Percentiles rank a stretch among this genome's conserved stretches.
phyloP scores from a whole-genome alignment of 2,888 invertebrate genomes.

The Amblyjoppa fuscipennis region DNA sequence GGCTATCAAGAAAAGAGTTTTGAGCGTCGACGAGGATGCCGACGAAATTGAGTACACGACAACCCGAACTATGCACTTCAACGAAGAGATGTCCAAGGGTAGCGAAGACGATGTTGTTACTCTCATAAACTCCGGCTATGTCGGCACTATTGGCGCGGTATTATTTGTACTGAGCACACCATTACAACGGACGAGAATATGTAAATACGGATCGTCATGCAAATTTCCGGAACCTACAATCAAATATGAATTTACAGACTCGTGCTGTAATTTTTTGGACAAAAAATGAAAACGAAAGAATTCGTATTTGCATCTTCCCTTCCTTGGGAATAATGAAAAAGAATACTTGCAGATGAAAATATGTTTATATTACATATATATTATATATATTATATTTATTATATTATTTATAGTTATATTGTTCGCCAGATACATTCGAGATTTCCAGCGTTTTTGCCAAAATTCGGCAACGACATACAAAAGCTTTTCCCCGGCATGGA shows the following conservation, averaged over 20 bases:
- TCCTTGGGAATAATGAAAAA: neutral
- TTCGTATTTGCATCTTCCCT: neutral
- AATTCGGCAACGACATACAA: slow-evolving; percentile 86
- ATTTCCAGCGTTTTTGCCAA: slow-evolving; percentile 85
- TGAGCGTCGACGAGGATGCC: slow-evolving; percentile 85
- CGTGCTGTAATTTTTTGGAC: no score
- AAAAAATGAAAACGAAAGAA: neutral
- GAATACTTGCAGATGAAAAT: slow-evolving; percentile 5
- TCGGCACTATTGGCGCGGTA: slow-evolving; percentile 85
- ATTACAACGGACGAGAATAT: neutral
- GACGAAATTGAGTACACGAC: slow-evolving; percentile 87
- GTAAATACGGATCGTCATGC: neutral
- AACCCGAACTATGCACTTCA: slow-evolving; percentile 87
- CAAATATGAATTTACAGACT: neutral
- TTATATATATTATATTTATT: no score
- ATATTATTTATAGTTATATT: neutral
- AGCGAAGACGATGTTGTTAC: slow-evolving; percentile 86
- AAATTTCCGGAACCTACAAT: neutral
- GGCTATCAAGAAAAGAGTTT: slow-evolving; percentile 84
- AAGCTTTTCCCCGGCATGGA: slow-evolving; percentile 86
- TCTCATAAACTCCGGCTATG: slow-evolving; percentile 87
- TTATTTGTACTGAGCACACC: slow-evolving; percentile 24
- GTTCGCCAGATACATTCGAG: slow-evolving; percentile 84
- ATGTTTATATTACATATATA: no score
- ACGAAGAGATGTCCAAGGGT: slow-evolving; percentile 85